Evolutionary conservation across 2,888 invertebrate genomes (phyloP).

Genomic region (Chloroclystis v-ata): DNA sequence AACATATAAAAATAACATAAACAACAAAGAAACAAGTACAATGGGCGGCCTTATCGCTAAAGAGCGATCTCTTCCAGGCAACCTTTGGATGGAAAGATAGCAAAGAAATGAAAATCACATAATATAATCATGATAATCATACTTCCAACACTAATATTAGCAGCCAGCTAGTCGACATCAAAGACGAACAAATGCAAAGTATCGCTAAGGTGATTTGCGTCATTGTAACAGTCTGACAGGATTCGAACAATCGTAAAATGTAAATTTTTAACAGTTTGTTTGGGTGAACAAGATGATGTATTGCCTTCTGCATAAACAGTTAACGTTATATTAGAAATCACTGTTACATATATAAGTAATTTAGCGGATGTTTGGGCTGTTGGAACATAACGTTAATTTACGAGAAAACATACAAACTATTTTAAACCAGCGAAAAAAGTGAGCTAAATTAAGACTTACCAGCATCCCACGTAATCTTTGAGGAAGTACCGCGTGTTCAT

Average conservation of each 20-base stretch:
- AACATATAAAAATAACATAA: no score
- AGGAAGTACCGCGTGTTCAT: conserved; percentile 20
- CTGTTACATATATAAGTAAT: conserved; percentile 14
- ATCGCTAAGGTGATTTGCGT: conserved; percentile 25
- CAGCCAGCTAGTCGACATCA: conserved; percentile 4
- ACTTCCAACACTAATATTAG: conserved; percentile 3
- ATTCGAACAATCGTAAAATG: conserved; percentile 38
- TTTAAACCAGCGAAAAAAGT: conserved; percentile 15
- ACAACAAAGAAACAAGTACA: no score
- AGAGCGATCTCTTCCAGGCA: no score
- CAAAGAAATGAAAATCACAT: no score
- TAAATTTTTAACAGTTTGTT: conserved; percentile 39
- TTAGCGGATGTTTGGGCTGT: conserved; percentile 2
- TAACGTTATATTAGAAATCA: conserved; percentile 5
- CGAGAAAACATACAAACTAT: conserved; percentile 10
- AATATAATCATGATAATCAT: no score
- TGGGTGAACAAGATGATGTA: conserved; percentile 23
- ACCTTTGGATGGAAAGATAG: no score
- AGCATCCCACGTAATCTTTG: conserved; percentile 15
- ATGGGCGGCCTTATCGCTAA: no score
- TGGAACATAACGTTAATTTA: conserved; percentile 11
- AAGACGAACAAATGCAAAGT: conserved; percentile 6
- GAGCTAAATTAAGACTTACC: conserved; percentile 19
- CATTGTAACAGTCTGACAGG: conserved; percentile 30
- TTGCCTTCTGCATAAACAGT: conserved; percentile 17